Percentiles rank a stretch among this genome's conserved stretches.
phyloP scores from a whole-genome alignment of 2,888 invertebrate genomes.

The Leptinotarsa juncta region DNA sequence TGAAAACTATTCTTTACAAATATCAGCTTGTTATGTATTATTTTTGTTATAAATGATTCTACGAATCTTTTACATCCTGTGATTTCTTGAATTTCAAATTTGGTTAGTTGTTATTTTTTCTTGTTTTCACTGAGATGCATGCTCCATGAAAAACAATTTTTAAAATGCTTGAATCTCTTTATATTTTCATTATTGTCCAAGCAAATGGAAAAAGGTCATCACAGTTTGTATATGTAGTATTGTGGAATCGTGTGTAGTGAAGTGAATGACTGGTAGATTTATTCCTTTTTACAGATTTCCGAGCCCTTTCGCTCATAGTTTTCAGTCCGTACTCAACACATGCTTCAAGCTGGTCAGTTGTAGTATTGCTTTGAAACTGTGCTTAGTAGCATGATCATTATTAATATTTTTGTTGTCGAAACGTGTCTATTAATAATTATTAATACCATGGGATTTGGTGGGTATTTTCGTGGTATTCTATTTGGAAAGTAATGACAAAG shows the following conservation, averaged over 20 bases:
- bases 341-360: conserved; percentile 67
- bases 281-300: conserved; percentile 78
- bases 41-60: no score
- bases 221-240: neutral
- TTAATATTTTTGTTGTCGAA: conserved; percentile 2
- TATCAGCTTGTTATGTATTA: no score
- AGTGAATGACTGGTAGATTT: conserved; percentile 63
- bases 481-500: no score
- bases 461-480: no score
- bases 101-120: no score
- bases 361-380: conserved; percentile 58
- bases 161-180: neutral
- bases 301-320: conserved; percentile 80
- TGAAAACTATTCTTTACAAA: no score
- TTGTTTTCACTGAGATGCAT: no score
- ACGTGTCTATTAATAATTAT: conserved; percentile 2
- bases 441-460: neutral
- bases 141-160: no score
- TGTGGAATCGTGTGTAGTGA: conserved; percentile 27
- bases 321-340: conserved; percentile 73
- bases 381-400: conserved; percentile 51
- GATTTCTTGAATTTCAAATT: no score
- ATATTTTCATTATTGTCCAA: neutral
- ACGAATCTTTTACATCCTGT: no score
- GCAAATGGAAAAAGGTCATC: neutral